These are phyloP conservation scores for Xyliphius kryptos DNA, from an alignment of 2,113 vertebrate genomes.

Conservation along the genomic window DNA sequence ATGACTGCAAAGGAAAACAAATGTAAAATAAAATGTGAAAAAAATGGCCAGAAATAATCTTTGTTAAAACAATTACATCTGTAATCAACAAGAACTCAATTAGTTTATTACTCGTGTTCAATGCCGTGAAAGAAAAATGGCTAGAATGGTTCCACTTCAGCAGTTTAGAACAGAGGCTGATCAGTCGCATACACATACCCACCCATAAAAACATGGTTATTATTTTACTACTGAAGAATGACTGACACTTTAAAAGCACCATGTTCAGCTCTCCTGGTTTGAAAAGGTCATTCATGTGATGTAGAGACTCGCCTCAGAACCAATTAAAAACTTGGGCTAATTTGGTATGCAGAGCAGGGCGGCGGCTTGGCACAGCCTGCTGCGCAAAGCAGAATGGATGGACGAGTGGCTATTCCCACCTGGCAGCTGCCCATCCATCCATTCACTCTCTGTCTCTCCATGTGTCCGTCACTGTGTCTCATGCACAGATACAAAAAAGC, in stretches of 20 bases:
- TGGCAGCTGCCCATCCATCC: conserved; percentile 46
- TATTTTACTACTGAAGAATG: conserved; percentile 20
- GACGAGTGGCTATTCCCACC: conserved; percentile 38
- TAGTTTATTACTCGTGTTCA: too few species aligned
- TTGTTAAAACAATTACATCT: too few species aligned
- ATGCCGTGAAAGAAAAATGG: too few species aligned
- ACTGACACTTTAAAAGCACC: conserved; percentile 13
- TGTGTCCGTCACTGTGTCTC: conserved; percentile 21
- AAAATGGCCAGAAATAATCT: too few species aligned
- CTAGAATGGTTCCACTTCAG: background rate
- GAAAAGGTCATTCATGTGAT: conserved; percentile 37
- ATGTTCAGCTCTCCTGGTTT: conserved; percentile 31
- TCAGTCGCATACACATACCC: conserved; percentile 16
- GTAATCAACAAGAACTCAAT: too few species aligned
- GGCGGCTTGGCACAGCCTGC: conserved; percentile 39
- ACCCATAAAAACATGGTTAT: conserved; percentile 14
- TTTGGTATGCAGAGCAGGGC: conserved; percentile 46
- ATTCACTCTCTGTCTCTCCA: conserved; percentile 25
- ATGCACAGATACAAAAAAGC: conserved; percentile 28
- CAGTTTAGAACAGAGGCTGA: background rate
- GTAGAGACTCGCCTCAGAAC: conserved; percentile 42
- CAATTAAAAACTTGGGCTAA: conserved; percentile 46
- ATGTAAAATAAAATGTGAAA: too few species aligned
- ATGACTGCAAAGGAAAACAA: too few species aligned
- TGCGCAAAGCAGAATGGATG: conserved; percentile 41